These are phyloP conservation scores for Drosophila burlai DNA, from an alignment of 1,140 invertebrate genomes.

Conservation along the genomic window DNA sequence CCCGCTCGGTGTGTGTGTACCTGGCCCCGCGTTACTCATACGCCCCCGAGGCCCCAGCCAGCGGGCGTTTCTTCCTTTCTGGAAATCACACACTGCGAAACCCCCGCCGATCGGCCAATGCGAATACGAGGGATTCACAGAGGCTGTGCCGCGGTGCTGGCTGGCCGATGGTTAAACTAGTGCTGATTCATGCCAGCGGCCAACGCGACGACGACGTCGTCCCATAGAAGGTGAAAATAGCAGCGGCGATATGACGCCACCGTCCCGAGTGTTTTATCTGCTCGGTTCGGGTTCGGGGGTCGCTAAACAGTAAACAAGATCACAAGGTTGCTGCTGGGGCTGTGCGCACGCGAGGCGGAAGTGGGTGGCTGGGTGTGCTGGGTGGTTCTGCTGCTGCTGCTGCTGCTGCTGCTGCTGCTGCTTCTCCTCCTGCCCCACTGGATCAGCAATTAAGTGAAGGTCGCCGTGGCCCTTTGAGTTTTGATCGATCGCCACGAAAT, in stretches of 20 bases:
- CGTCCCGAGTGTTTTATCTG: constrained; percentile 53
- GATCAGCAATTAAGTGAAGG: constrained; percentile 70
- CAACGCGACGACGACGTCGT: constrained; percentile 74
- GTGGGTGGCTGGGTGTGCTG: constrained; percentile 51
- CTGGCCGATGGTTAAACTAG: constrained; percentile 15
- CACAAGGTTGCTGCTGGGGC: constrained; percentile 66
- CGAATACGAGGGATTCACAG: constrained; percentile 65
- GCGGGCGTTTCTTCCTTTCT: constrained; percentile 74
- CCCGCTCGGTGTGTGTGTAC: constrained; percentile 10
- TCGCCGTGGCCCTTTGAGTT: constrained; percentile 54
- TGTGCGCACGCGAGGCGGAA: constrained; percentile 79
- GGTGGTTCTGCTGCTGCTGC: background rate
- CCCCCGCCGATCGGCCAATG: constrained; percentile 49
- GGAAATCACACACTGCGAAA: constrained; percentile 68
- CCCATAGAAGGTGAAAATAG: constrained; percentile 82
- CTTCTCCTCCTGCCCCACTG: constrained; percentile 6
- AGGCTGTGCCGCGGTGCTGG: constrained; percentile 24
- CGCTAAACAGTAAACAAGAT: constrained; percentile 83
- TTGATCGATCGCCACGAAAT: constrained; percentile 53
- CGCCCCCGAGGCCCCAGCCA: constrained; percentile 44
- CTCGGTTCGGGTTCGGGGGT: constrained; percentile 54
- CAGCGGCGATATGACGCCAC: constrained; percentile 75
- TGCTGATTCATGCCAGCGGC: constrained; percentile 74
- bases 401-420: background rate
- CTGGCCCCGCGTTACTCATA: constrained; percentile 67